Conservation (phyloP, 2,797 vertebrate species). For the Manis javanica region DNA sequence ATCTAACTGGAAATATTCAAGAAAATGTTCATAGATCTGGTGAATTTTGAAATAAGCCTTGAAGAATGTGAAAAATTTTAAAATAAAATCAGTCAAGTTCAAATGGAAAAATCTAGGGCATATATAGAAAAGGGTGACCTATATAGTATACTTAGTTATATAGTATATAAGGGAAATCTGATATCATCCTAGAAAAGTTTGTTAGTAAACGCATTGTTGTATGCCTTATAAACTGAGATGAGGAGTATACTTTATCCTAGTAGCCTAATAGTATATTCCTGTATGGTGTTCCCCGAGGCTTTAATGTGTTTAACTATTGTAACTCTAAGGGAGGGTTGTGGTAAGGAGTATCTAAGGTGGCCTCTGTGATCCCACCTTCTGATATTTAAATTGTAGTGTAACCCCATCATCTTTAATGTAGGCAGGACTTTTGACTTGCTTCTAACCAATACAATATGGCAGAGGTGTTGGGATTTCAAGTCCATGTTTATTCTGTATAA, state of each 20-base stretch:
- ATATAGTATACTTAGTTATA: not conserved
- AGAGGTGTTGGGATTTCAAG: not conserved
- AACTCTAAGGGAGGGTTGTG: not conserved
- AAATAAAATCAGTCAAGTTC: conserved; percentile 31
- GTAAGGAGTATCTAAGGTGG: not conserved
- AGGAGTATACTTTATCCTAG: not conserved
- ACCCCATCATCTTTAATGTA: not conserved
- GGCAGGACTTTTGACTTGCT: not conserved
- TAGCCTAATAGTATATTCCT: not conserved
- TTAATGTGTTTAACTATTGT: not conserved
- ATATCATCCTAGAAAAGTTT: not conserved
- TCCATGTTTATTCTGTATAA: not conserved
- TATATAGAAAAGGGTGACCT: not conserved
- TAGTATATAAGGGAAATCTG: not conserved
- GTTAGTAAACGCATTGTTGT: not conserved
- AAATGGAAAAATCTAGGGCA: not conserved
- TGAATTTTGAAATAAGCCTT: conserved; percentile 21
- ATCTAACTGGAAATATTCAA: not conserved
- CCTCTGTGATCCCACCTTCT: not conserved
- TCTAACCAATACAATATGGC: not conserved
- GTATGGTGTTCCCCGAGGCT: not conserved
- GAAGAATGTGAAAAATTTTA: conserved; percentile 6
- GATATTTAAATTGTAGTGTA: not conserved
- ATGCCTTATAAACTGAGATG: not conserved
- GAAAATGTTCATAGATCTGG: not conserved